Evolutionary conservation across 2,888 invertebrate species (phyloP).

Genomic region (Mythimna albipuncta): DNA sequence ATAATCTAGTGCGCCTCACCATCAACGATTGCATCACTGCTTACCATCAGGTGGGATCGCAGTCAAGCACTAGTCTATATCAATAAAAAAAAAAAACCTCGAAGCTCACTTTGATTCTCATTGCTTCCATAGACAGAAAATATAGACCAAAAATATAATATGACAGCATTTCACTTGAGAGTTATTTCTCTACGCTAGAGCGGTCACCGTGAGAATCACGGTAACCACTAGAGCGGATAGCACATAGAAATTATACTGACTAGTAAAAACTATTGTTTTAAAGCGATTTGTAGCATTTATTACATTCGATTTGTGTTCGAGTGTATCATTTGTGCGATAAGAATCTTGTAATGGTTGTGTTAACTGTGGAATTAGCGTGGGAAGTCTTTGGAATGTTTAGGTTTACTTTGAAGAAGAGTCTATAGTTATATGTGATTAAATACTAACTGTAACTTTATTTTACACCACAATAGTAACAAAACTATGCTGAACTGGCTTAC

Average conservation of each 20-base stretch:
- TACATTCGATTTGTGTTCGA: slow-evolving; percentile 42
- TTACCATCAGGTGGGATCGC: too few species aligned
- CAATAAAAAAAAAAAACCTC: too few species aligned
- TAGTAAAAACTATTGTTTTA: slow-evolving; percentile 50
- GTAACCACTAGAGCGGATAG: slow-evolving; percentile 52
- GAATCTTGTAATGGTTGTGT: slow-evolving; percentile 50
- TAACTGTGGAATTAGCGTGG: slow-evolving; percentile 48
- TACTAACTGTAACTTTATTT: too few species aligned
- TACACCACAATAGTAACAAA: too few species aligned
- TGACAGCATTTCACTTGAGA: slow-evolving; percentile 32
- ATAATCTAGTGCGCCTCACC: too few species aligned
- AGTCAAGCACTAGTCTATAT: too few species aligned
- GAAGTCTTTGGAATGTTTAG: slow-evolving; percentile 25
- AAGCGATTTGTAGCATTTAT: slow-evolving; percentile 47
- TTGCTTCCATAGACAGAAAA: background rate
- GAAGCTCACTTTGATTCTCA: too few species aligned
- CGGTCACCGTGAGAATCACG: slow-evolving; percentile 58
- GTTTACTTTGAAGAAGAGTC: background rate
- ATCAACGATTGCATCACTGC: too few species aligned
- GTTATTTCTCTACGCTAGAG: slow-evolving; percentile 48
- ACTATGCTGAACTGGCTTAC: too few species aligned
- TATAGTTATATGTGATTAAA: too few species aligned
- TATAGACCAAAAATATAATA: slow-evolving; percentile 27
- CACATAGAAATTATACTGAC: slow-evolving; percentile 43
- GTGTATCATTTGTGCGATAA: slow-evolving; percentile 59